Percentiles rank a stretch among this genome's conserved stretches.
phyloP scores from a whole-genome alignment of 2,888 invertebrate species.

The Brenthis ino region DNA sequence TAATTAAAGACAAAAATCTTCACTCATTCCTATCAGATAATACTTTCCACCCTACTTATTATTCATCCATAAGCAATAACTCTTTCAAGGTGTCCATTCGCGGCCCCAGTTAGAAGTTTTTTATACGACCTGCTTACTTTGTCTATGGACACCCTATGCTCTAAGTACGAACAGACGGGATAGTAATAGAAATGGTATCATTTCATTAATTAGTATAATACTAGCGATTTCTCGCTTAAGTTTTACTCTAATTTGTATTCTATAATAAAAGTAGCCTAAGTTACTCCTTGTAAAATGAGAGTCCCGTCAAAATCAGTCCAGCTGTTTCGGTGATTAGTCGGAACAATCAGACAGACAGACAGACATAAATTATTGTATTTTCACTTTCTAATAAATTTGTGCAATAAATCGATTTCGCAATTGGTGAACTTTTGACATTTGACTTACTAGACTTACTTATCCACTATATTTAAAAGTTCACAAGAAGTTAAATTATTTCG shows the following conservation, averaged over 20 bases:
- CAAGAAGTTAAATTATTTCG: not conserved
- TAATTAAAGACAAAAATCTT: slow-evolving; percentile 48
- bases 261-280: too few species aligned
- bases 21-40: slow-evolving; percentile 63
- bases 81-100: slow-evolving; percentile 71
- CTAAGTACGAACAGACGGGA: slow-evolving; percentile 49
- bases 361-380: too few species aligned
- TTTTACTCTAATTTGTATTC: too few species aligned
- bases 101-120: slow-evolving; percentile 66
- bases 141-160: slow-evolving; percentile 55
- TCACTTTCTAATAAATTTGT: too few species aligned
- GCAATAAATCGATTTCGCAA: too few species aligned
- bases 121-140: slow-evolving; percentile 56
- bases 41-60: slow-evolving; percentile 58
- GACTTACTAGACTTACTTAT: not conserved
- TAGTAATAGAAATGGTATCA: slow-evolving; percentile 5
- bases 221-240: too few species aligned
- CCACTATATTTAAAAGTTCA: not conserved
- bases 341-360: too few species aligned
- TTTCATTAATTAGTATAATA: too few species aligned
- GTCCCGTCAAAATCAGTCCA: too few species aligned
- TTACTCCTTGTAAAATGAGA: too few species aligned
- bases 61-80: slow-evolving; percentile 61
- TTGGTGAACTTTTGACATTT: not conserved
- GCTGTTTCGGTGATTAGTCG: too few species aligned